Conservation (phyloP, 2,888 invertebrate genomes). For the Acanthococcus lagerstroemiae region DNA sequence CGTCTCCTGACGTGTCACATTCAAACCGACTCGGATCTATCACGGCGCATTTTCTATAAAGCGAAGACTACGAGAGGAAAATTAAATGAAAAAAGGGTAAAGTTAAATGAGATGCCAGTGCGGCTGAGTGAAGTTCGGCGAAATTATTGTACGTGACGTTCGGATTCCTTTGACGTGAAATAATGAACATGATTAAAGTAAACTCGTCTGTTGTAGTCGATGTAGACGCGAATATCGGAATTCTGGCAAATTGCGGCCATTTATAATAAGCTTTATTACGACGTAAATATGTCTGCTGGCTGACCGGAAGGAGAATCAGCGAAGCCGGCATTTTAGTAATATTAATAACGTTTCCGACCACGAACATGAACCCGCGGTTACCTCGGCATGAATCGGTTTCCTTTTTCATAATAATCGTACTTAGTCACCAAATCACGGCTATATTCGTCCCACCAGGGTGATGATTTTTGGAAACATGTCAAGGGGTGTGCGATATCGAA, state of each 20-base stretch:
- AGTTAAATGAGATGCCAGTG: not conserved
- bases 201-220: not conserved
- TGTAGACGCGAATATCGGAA: conserved; percentile 5
- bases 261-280: not conserved
- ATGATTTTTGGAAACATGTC: too few species aligned
- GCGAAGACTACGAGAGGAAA: too few species aligned
- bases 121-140: not conserved
- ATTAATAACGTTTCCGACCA: not conserved
- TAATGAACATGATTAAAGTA: conserved; percentile 9
- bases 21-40: too few species aligned
- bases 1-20: too few species aligned
- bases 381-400: too few species aligned
- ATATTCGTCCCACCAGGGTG: too few species aligned
- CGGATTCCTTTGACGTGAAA: conserved; percentile 8
- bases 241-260: conserved; percentile 3
- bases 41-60: too few species aligned
- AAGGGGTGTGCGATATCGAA: too few species aligned
- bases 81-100: too few species aligned
- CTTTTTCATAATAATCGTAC: too few species aligned
- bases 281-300: not conserved
- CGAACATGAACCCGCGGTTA: too few species aligned
- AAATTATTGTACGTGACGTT: conserved; percentile 14
- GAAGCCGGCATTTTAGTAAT: not conserved
- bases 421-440: too few species aligned
- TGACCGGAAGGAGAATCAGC: not conserved